Base-by-base conservation (phyloP, 2,113 vertebrate genomes). In the Seriola rivoliana region DNA sequence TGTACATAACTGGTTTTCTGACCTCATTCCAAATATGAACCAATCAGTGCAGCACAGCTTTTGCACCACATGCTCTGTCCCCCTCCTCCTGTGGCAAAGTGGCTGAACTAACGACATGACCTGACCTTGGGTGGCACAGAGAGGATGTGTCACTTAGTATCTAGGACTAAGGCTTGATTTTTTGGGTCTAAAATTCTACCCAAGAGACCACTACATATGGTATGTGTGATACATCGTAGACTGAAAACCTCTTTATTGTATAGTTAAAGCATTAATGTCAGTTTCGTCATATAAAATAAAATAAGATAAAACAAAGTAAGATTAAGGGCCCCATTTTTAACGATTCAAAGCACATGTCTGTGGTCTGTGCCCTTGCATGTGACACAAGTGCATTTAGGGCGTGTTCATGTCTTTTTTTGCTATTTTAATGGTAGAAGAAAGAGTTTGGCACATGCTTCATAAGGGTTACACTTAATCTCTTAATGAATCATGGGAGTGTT, bases 121-220 rank as follows among this genome's bases (percentile, higher is more conserved):
- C 90, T 85, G 80, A 84, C 58, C 73, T 14, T 0, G n/a, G 71
- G 85, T 40, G 58, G 81, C 81, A 83, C 63, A 19, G 25, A 25
- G 25, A 25, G 1, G 25, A 25, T 25, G 25, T 25, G 25, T 25
- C 25, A 25, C 25, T 25, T 25, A 25, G 25, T 25, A 25, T 25
- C 25, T 2, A 25, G 25, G 25, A 25, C 25, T 25, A 1, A 25
- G 72, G 66, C 69, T 69, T 25, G 44, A 75, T 84, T 90, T 85
- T 58, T 70, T 0, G 68, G 79, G 67, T 60, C 21, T 4, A 14
- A n/a, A n/a, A n/a, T 13, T 68, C 38, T 23, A 64, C 82, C 67
- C 64, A 42, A 70, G 71, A 80, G 81, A 36, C 23, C 2, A 2
- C 60, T 8, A 16, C 75, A 25, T 66, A 29, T 64, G 66, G 68